Base-by-base conservation (phyloP, 2,797 vertebrate species). In the Arrhamphus sclerolepis region DNA sequence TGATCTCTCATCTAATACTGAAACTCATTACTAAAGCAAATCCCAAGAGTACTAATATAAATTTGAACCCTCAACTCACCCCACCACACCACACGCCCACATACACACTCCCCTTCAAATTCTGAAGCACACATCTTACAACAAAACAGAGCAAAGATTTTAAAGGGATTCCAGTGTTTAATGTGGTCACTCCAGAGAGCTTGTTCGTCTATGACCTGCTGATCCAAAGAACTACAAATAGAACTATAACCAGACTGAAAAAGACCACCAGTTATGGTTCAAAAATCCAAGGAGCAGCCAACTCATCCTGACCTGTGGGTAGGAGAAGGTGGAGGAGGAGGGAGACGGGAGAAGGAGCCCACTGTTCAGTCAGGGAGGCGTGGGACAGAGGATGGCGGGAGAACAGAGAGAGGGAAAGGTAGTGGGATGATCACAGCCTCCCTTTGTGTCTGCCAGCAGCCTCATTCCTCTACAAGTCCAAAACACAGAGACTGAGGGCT, bases 361-460 rank as follows among this genome's bases (percentile, higher is more conserved):
- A 78, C 83, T 90, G 84, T 84, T 87, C 64, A 60, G 46, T 58
- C 17, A 21, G 62, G 77, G 78, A 78, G 71, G 74, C 22, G 86
- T 91, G 74, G 91, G 90, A 79, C 18, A n/a, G 62, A 16, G 7
- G 70, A 62, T 83, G 87, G 89, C 83, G 77, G 65, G 55, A 70
- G 81, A 84, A 87, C 87, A 90, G 62, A 81, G 34, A 67, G 87
- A 84, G 75, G 87, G 90, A 65, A 42, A 76, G 86, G 76, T 46
- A 49, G 82, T 89, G 87, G 90, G 87, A 85, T 9, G 84, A 82
- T 87, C 83, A 89, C 83, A 90, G 82, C 80, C 72, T 70, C 17
- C 39, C 81, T 87, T 87, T 89, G 86, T 89, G 77, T 82, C 66
- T 69, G 50, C 47, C 62, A 78, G 39, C 6, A 31, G 72, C 62